Evolutionary conservation across 2,113 vertebrate species (phyloP).

Genomic region (Cynocephalus volans): DNA sequence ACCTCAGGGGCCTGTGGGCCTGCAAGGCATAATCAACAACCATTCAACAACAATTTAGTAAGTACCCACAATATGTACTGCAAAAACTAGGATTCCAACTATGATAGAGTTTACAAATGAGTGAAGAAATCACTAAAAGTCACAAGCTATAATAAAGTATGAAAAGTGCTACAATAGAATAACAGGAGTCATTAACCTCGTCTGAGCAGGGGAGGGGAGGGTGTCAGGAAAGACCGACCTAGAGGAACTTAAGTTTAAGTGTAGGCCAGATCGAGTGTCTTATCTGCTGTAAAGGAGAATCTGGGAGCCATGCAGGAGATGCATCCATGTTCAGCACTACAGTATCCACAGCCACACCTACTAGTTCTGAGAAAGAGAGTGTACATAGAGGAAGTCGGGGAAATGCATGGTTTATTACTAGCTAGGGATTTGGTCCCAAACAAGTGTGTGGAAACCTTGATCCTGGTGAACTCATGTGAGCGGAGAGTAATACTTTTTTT

Average conservation of each 20-base stretch:
- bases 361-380: background rate
- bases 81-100: background rate
- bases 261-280: background rate
- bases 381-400: background rate
- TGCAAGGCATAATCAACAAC: background rate
- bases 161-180: background rate
- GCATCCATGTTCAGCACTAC: background rate
- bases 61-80: background rate
- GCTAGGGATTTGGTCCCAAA: background rate
- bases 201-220: background rate
- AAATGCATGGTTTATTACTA: background rate
- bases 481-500: background rate
- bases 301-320: background rate
- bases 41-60: background rate
- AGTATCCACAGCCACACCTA: background rate
- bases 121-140: background rate
- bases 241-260: background rate
- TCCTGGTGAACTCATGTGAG: background rate
- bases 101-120: background rate
- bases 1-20: too few relatives aligned
- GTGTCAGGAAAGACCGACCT: background rate
- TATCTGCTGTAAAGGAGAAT: background rate
- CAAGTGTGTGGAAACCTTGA: background rate
- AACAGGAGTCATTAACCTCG: background rate
- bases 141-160: background rate